Base-by-base conservation (phyloP, 2,888 invertebrate species). In the Archips crataeganus region DNA sequence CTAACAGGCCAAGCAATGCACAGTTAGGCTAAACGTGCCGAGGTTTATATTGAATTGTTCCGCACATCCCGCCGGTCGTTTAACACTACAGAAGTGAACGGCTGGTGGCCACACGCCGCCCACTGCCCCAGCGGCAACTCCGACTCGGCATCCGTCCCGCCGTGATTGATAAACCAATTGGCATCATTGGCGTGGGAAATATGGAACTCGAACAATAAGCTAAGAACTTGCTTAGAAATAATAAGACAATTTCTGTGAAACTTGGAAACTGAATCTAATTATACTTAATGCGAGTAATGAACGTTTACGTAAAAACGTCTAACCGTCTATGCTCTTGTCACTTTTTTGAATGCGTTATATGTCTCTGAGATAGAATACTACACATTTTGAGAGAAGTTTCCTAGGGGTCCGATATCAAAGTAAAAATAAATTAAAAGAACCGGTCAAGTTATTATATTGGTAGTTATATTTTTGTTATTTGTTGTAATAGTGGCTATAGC, bases 101-200 rank as follows among this genome's bases (percentile, higher is more conserved):
- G 85, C 82, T 86, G 86, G 85, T 83, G 81, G 82, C 86, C 77
- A 77, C 79, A 87, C 84, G 84, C 82, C 86, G 85, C 90, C 91
- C 87, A 90, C 90, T 83, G 78, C 76, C 79, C 76, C 87, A 85
- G 81, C 85, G 84, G 85, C 86, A 84, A 82, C 86, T 83, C 85
- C 86, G 85, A 23, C 84, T 79, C 83, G 81, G 86, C 91, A 92
- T 93, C 92, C 93, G 91, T 87, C 87, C 83, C 84, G 85, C 87
- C 77, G 86, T 89, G 92, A 93, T 93, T 93, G 93, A 93, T 93
- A 91, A 91, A 88, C 84, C 88, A 89, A 91, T 90, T 90, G 86
- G 87, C 87, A 89, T 89, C 82, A 93, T 93, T 93, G 90, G 80
- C 92, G 93, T 94, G 93, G 87, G 94, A 93, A 90, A 84, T 86